A percentile compares a stretch with the other conserved stretches of the same genome.
Conservation (phyloP, 2,113 vertebrate species). For the Verasper variegatus region DNA sequence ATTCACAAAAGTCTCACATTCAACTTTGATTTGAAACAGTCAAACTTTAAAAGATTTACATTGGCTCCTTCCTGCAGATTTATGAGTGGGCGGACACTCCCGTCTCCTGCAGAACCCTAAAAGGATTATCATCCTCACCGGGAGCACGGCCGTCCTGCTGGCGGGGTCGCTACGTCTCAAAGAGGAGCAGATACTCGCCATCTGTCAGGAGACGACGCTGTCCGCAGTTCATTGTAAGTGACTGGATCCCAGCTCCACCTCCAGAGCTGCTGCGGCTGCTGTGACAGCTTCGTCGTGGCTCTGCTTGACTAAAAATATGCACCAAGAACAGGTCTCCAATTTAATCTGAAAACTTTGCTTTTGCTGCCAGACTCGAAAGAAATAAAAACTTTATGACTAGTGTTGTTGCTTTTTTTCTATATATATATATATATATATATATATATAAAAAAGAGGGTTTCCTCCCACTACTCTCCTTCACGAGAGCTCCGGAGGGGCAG, state of each 20-base stretch:
- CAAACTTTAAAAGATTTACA: constrained; percentile 9
- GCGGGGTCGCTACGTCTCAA: constrained; percentile 1
- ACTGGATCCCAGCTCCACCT: neutral
- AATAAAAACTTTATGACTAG: neutral
- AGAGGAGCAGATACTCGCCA: neutral
- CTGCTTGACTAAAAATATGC: constrained; percentile 33
- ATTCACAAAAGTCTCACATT: constrained; percentile 10
- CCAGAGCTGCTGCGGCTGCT: constrained; percentile 12
- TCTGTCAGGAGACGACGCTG: constrained; percentile 4
- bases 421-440: neutral
- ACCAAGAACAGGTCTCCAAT: constrained; percentile 11
- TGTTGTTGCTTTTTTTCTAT: neutral
- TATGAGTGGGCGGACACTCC: constrained; percentile 1
- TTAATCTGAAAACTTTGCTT: neutral
- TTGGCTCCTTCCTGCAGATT: constrained; percentile 22
- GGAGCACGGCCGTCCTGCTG: constrained; percentile 9
- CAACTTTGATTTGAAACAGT: constrained; percentile 3
- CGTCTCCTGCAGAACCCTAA: constrained; percentile 5
- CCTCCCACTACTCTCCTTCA: neutral
- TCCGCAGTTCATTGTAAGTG: constrained; percentile 17
- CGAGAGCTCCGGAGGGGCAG: neutral
- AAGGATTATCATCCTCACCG: constrained; percentile 2
- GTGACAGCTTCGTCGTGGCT: neutral
- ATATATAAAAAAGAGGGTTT: constrained; percentile 9
- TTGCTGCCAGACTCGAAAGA: neutral